phyloP scores from a whole-genome alignment of 2,888 invertebrate genomes.

The Amiota mariae region DNA sequence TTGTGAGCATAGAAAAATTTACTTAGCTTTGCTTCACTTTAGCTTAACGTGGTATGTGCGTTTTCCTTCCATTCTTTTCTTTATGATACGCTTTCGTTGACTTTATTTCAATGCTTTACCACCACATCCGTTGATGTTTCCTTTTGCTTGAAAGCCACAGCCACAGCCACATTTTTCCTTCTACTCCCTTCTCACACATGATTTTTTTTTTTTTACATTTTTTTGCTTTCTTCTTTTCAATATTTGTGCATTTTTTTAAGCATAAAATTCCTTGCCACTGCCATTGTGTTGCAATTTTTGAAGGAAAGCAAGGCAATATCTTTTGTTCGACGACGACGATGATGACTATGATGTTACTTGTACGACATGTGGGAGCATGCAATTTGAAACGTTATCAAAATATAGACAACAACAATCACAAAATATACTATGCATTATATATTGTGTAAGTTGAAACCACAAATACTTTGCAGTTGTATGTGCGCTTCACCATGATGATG shows the following conservation, averaged over 20 bases:
- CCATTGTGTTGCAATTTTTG: constrained; percentile 5
- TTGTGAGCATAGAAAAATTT: background rate
- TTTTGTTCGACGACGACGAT: background rate
- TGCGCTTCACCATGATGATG: too few species aligned
- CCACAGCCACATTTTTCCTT: background rate
- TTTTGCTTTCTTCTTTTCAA: background rate
- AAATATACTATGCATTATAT: too few species aligned
- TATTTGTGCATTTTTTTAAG: constrained; percentile 6
- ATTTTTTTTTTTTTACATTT: background rate
- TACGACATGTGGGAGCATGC: background rate
- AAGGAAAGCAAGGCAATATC: constrained; percentile 2
- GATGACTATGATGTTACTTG: background rate
- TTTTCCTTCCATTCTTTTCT: background rate
- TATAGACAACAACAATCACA: constrained; percentile 10
- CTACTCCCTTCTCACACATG: background rate
- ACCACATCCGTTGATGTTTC: constrained; percentile 24
- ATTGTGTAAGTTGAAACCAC: background rate
- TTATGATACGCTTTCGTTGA: background rate
- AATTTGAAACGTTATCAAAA: constrained; percentile 7
- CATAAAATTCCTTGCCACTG: background rate
- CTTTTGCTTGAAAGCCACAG: background rate
- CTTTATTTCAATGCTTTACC: constrained; percentile 19
- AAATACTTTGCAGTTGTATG: background rate
- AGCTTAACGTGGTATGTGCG: background rate
- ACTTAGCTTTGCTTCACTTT: constrained; percentile 8